Conservation (phyloP, 2,888 invertebrate genomes). For the Lithophane socia region DNA sequence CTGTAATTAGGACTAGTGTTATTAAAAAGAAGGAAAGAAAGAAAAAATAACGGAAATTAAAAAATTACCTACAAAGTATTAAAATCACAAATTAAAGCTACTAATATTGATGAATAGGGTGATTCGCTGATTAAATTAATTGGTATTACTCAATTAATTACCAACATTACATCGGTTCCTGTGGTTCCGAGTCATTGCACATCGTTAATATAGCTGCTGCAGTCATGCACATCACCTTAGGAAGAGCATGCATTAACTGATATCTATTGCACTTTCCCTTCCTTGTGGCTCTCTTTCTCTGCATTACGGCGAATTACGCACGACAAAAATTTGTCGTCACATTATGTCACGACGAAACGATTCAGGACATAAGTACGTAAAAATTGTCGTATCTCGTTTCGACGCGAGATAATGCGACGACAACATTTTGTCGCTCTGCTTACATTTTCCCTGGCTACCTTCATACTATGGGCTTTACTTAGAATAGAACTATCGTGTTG, state of each 20-base stretch:
- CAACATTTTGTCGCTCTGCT: constrained; percentile 1
- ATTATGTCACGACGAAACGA: neutral
- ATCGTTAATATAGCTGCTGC: constrained; percentile 22
- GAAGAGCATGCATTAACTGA: constrained; percentile 46
- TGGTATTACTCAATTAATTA: constrained; percentile 49
- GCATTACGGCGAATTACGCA: neutral
- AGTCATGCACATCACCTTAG: constrained; percentile 53
- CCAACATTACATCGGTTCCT: constrained; percentile 53
- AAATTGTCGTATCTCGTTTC: neutral
- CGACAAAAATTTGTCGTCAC: neutral
- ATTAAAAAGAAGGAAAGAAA: neutral
- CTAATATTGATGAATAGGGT: neutral
- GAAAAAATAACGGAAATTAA: neutral
- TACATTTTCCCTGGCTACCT: neutral
- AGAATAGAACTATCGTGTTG: neutral
- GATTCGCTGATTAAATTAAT: constrained; percentile 8
- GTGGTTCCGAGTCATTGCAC: constrained; percentile 48
- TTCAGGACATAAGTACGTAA: neutral
- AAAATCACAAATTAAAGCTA: neutral
- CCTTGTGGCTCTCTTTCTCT: constrained; percentile 49
- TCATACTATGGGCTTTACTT: neutral
- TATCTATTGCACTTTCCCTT: constrained; percentile 55
- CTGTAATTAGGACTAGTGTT: neutral
- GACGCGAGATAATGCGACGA: neutral
- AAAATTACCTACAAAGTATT: neutral